phyloP scores from a whole-genome alignment of 2,113 vertebrate species.

The Lepisosteus oculatus region DNA sequence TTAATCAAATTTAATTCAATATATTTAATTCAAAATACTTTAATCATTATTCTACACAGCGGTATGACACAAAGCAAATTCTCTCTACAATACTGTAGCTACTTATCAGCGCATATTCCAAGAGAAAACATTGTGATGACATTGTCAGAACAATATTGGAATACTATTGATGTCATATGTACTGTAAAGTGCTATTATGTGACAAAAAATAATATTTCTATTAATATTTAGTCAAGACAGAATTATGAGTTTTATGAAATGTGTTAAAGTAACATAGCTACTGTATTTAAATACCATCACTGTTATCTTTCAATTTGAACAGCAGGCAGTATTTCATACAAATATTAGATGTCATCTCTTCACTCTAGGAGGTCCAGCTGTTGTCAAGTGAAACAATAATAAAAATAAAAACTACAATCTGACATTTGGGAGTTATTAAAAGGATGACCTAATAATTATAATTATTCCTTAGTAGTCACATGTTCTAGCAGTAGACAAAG shows the following conservation, averaged over 20 bases:
- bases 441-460: no score
- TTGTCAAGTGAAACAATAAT: neutral
- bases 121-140: no score
- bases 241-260: neutral
- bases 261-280: neutral
- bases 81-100: no score
- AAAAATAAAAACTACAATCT: neutral
- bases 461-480: no score
- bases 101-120: no score
- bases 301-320: neutral
- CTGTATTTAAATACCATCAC: slow-evolving; percentile 12
- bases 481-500: no score
- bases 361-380: neutral
- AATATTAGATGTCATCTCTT: neutral
- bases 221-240: neutral
- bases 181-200: no score
- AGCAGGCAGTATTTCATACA: slow-evolving; percentile 1
- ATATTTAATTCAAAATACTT: neutral
- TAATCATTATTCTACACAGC: neutral
- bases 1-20: no score
- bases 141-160: no score
- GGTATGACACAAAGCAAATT: no score
- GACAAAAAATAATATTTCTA: neutral
- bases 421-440: no score
- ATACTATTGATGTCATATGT: no score